Conservation (phyloP, 1,140 invertebrate genomes). For the Orius insidiosus region DNA sequence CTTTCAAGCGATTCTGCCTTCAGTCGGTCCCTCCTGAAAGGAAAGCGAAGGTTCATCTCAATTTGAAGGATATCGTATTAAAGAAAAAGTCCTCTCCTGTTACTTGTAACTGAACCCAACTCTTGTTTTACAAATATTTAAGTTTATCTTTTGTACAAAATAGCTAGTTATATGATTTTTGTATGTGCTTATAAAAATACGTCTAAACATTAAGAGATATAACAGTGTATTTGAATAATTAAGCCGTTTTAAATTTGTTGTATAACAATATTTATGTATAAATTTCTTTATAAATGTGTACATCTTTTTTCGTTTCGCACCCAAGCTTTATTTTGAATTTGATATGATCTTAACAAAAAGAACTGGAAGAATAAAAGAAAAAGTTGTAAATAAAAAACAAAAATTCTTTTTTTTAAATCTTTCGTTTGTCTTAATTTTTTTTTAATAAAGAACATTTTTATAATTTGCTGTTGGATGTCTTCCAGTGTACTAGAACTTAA, state of each 20-base stretch:
- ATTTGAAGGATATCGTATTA: constrained; percentile 51
- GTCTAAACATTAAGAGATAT: not conserved
- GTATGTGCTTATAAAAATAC: not conserved
- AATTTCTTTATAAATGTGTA: too few species aligned
- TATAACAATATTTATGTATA: not conserved
- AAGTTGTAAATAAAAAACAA: too few species aligned
- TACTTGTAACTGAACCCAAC: not conserved
- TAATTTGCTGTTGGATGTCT: too few species aligned
- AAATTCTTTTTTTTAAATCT: too few species aligned
- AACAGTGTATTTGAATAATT: constrained; percentile 1
- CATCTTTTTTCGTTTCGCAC: too few species aligned
- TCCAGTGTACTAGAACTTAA: too few species aligned
- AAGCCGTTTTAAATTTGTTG: not conserved
- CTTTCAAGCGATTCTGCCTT: constrained; percentile 61
- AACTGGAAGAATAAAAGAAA: too few species aligned
- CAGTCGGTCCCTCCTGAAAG: constrained; percentile 47
- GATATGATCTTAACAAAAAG: too few species aligned
- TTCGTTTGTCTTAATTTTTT: too few species aligned
- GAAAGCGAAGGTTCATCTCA: constrained; percentile 51
- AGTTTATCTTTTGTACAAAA: not conserved
- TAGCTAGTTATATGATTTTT: not conserved
- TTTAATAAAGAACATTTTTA: too few species aligned
- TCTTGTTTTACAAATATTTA: not conserved
- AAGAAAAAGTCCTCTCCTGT: constrained; percentile 34
- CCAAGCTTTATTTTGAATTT: too few species aligned